Percentiles rank a stretch among this genome's conserved stretches.
Evolutionary conservation across 2,888 invertebrate species (phyloP).

Genomic region (Synergus gifuensis): DNA sequence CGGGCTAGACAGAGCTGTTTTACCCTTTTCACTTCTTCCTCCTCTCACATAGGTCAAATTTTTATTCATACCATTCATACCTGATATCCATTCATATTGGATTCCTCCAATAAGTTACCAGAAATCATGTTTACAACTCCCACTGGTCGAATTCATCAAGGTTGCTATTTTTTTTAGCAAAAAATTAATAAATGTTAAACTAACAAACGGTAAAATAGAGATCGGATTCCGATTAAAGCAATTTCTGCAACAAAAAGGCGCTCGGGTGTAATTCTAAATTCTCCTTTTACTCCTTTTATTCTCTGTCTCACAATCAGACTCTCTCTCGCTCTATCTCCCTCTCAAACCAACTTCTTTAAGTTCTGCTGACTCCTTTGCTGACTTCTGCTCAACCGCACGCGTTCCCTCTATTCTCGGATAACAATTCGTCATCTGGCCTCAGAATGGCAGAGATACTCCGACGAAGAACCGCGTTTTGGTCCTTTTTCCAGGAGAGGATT

Average conservation of each 20-base stretch:
- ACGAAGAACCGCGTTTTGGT: conserved; percentile 17
- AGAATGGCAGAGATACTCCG: conserved; percentile 59
- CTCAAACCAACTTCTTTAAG: conserved; percentile 18
- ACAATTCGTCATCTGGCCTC: conserved; percentile 69
- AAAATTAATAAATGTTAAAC: too few relatives aligned
- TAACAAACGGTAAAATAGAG: too few relatives aligned
- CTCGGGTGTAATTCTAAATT: neutral
- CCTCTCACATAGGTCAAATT: neutral
- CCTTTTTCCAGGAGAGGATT: conserved; percentile 15
- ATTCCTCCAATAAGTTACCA: too few relatives aligned
- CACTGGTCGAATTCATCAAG: too few relatives aligned
- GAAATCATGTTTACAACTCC: too few relatives aligned
- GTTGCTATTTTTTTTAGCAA: too few relatives aligned
- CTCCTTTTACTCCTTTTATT: neutral
- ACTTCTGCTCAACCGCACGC: conserved; percentile 38
- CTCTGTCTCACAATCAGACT: neutral
- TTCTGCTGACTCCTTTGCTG: conserved; percentile 32
- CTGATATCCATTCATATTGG: too few relatives aligned
- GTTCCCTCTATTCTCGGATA: conserved; percentile 61
- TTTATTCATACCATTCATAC: too few relatives aligned
- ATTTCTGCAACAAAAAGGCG: neutral
- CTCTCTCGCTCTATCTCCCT: neutral
- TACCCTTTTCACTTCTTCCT: conserved; percentile 32
- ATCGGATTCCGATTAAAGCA: conserved; percentile 41
- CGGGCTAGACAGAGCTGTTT: neutral